phyloP scores from a whole-genome alignment of 2,113 vertebrate species.

The Oophaga pumilio region DNA sequence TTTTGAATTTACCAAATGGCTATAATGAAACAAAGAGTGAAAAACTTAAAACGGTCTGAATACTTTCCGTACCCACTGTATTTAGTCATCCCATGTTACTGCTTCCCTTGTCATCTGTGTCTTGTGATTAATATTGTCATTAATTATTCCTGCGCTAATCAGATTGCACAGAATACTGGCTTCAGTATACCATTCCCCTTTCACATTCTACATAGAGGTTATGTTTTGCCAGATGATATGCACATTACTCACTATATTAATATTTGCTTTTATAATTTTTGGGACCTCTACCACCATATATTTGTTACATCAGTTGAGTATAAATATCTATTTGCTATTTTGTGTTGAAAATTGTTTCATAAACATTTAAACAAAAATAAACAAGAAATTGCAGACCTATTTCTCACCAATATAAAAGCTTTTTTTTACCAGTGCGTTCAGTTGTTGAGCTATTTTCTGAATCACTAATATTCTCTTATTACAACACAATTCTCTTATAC shows the following conservation, averaged over 20 bases:
- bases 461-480: too few species aligned
- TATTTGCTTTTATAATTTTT: not conserved
- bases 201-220: too few species aligned
- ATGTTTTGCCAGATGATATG: too few species aligned
- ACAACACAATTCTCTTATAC: not conserved
- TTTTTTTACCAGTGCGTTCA: not conserved
- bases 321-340: not conserved
- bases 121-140: not conserved
- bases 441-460: not conserved
- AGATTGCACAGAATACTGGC: not conserved
- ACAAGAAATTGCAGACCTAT: not conserved
- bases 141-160: not conserved
- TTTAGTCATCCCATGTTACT: not conserved
- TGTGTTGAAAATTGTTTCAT: not conserved
- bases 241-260: not conserved
- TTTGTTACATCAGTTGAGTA: not conserved
- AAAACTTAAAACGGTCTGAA: too few species aligned
- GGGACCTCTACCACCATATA: not conserved
- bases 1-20: too few species aligned
- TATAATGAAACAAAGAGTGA: too few species aligned
- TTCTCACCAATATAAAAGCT: not conserved
- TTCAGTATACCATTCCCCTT: not conserved
- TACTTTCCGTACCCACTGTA: too few species aligned
- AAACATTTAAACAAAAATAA: not conserved
- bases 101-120: not conserved